phyloP scores from a whole-genome alignment of 2,888 invertebrate genomes.

The Metopia argyrocephala region DNA sequence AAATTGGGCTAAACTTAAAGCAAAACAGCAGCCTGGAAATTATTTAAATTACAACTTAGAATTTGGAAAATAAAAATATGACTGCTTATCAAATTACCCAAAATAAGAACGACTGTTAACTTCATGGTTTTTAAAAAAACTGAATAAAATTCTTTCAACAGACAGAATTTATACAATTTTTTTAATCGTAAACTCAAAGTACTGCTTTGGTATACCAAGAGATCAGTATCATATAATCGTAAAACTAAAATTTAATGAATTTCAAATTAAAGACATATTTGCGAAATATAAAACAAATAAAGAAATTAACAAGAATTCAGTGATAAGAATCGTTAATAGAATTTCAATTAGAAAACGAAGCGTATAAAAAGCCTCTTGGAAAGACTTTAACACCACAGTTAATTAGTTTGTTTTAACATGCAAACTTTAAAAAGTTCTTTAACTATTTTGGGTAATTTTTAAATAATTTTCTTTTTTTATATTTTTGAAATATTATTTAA shows the following conservation, averaged over 20 bases:
- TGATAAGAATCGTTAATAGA: neutral
- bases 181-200: neutral
- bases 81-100: neutral
- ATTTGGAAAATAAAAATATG: neutral
- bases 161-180: neutral
- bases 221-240: neutral
- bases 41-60: neutral
- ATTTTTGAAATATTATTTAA: too few species aligned
- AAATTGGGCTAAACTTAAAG: constrained; percentile 29
- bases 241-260: neutral
- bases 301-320: neutral
- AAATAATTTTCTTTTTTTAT: too few species aligned
- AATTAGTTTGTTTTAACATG: too few species aligned
- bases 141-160: neutral
- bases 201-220: neutral
- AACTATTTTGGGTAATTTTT: neutral
- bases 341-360: neutral
- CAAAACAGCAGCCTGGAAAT: neutral
- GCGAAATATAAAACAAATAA: neutral
- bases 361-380: neutral
- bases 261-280: neutral
- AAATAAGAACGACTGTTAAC: neutral
- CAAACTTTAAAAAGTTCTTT: neutral
- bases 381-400: too few species aligned
- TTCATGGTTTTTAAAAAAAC: neutral